Conservation (phyloP, 2,113 vertebrate species). For the Myodes glareolus region DNA sequence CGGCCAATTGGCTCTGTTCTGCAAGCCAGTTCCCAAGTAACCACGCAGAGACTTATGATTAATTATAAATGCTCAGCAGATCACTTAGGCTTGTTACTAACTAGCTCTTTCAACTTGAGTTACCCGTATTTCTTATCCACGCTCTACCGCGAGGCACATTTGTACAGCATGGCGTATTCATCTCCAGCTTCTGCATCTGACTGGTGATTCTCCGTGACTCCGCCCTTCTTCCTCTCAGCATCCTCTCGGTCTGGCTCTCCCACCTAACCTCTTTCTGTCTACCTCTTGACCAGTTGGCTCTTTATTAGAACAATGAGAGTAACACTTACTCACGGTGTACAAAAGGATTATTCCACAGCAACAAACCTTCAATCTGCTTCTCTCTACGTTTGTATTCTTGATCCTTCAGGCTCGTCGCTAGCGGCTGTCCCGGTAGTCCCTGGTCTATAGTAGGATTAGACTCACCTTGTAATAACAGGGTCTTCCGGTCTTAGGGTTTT, state of each 20-base stretch:
- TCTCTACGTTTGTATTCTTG: not conserved
- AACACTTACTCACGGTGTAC: not conserved
- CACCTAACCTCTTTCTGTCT: not conserved
- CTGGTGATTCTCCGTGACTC: not conserved
- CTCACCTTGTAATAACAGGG: not conserved
- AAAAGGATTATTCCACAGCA: not conserved
- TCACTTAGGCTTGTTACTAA: not conserved
- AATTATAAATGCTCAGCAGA: not conserved
- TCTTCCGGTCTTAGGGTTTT: not conserved
- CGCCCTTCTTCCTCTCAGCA: not conserved
- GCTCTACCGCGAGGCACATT: not conserved
- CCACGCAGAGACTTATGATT: not conserved
- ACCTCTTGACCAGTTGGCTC: not conserved
- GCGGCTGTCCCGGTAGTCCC: not conserved
- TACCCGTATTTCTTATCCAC: not conserved
- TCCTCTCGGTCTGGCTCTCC: not conserved
- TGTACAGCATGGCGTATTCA: not conserved
- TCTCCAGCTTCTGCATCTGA: not conserved
- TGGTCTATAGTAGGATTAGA: not conserved
- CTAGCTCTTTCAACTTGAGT: not conserved
- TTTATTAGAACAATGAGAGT: not conserved
- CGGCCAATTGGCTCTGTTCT: not conserved
- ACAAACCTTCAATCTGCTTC: not conserved
- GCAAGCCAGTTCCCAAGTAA: not conserved
- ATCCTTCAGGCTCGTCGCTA: not conserved